These are phyloP conservation scores for Trichopria drosophilae DNA, from an alignment of 2,888 invertebrate genomes.

Conservation along the genomic window DNA sequence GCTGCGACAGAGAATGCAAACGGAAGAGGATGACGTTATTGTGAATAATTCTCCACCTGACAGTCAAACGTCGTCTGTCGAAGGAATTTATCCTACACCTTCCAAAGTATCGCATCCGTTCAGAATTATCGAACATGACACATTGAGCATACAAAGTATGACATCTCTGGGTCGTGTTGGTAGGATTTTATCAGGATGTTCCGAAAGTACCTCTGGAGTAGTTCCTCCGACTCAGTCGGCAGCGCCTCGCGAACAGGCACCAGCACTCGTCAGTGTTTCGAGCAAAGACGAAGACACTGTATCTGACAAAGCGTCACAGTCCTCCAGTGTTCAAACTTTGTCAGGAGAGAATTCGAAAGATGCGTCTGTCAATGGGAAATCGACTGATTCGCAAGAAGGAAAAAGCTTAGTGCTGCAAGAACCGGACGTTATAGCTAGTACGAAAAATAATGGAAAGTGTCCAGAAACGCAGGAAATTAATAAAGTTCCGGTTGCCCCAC, in stretches of 20 bases:
- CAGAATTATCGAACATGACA: constrained; percentile 84
- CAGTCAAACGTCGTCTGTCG: constrained; percentile 77
- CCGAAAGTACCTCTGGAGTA: constrained; percentile 50
- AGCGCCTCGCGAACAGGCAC: constrained; percentile 49
- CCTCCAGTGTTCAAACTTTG: constrained; percentile 52
- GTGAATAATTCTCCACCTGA: constrained; percentile 68
- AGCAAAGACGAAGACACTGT: constrained; percentile 54
- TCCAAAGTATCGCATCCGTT: constrained; percentile 75
- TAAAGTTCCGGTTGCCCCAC: constrained; percentile 72
- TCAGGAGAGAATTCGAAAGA: constrained; percentile 53
- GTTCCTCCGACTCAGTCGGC: constrained; percentile 44
- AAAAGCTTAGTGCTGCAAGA: constrained; percentile 65
- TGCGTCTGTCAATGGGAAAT: constrained; percentile 44
- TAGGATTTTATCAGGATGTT: constrained; percentile 71
- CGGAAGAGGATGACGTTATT: constrained; percentile 76
- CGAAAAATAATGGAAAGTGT: constrained; percentile 64
- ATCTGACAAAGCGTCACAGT: constrained; percentile 54
- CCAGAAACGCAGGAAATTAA: constrained; percentile 47
- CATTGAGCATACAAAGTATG: constrained; percentile 85
- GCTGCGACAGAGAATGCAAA: constrained; percentile 81
- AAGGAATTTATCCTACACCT: constrained; percentile 71
- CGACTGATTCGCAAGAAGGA: constrained; percentile 45
- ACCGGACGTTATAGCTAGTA: constrained; percentile 92
- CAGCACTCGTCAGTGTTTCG: constrained; percentile 50
- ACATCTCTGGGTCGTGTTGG: constrained; percentile 84